Percentiles rank a stretch among this genome's conserved stretches.
Evolutionary conservation across 1,140 invertebrate species (phyloP).

Genomic region (Camponotus pennsylvanicus): DNA sequence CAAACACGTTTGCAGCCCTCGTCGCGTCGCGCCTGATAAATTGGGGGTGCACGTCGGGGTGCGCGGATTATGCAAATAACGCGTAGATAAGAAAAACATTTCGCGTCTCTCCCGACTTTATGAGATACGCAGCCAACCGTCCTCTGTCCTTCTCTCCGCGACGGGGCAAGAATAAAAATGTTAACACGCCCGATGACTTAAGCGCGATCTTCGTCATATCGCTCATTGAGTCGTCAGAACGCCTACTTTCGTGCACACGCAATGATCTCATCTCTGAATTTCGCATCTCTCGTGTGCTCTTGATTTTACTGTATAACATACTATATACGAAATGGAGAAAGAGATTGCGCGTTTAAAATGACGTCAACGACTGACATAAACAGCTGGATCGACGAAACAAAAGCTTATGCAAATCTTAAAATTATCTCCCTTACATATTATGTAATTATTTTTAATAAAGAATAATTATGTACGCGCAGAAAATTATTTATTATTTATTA

Average conservation of each 20-base stretch:
- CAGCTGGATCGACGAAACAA: not conserved
- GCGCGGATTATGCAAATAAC: not conserved
- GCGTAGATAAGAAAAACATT: constrained; percentile 5
- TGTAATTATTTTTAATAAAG: not conserved
- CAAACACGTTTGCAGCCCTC: not conserved
- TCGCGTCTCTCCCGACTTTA: not conserved
- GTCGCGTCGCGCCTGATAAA: not conserved
- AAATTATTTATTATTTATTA: not conserved
- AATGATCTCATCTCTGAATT: constrained; percentile 82
- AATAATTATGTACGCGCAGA: not conserved
- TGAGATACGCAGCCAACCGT: not conserved
- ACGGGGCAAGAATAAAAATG: constrained; percentile 61
- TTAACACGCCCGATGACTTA: constrained; percentile 69
- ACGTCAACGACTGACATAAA: not conserved
- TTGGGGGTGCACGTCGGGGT: not conserved
- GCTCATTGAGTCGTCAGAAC: constrained; percentile 59
- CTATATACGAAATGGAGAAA: not conserved
- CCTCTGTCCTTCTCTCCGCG: not conserved
- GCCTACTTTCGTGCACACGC: constrained; percentile 74
- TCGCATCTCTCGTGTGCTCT: constrained; percentile 55
- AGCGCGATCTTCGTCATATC: constrained; percentile 66
- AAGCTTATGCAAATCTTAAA: not conserved
- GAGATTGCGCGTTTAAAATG: not conserved
- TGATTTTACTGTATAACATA: constrained; percentile 58
- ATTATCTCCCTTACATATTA: not conserved